Evolutionary conservation across 2,113 vertebrate genomes (phyloP).

Genomic region (chimpanzee (Pan troglodytes)): NHGRI_mPanTro3-v2.1_pri NC_086015.1:105895501-105896000

Average conservation of each 20-base stretch:
- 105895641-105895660: neutral
- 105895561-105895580: neutral
- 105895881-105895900: neutral
- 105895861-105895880: neutral
- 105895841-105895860: neutral
- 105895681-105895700: neutral
- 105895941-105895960: neutral
- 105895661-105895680: neutral
- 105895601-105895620: neutral
- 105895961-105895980: neutral
- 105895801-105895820: neutral
- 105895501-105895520: neutral
- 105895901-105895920: conserved; percentile 18
- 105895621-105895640: neutral
- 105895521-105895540: neutral
- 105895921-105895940: neutral
- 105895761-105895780: neutral
- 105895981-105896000: neutral
- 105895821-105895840: neutral
- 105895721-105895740: neutral
- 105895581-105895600: neutral
- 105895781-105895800: neutral
- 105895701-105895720: neutral
- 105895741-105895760: neutral
- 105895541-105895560: neutral